These are phyloP conservation scores for Bellardia pandia DNA, from an alignment of 2,888 invertebrate genomes.

Conservation along the genomic window DNA sequence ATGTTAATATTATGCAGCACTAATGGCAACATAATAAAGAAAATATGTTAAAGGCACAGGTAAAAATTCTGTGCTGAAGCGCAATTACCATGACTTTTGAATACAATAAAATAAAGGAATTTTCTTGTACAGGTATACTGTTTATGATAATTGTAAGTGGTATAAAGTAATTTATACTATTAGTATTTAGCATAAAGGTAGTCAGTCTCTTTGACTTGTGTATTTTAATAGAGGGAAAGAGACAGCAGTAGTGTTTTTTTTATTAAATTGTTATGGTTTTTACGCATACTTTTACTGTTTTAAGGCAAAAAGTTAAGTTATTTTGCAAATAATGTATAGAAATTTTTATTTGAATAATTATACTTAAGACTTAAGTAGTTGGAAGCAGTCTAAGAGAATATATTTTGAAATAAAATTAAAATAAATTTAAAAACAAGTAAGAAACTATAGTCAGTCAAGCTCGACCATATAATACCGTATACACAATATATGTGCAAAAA, in stretches of 20 bases:
- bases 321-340: constrained; percentile 12
- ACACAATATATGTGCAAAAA: too few relatives aligned
- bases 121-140: neutral
- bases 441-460: too few relatives aligned
- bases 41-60: constrained; percentile 49
- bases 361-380: neutral
- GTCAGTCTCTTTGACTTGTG: neutral
- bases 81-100: neutral
- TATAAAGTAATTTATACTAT: constrained; percentile 39
- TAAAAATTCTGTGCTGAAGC: neutral
- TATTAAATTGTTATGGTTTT: constrained; percentile 47
- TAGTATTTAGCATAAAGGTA: constrained; percentile 20
- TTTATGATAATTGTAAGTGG: neutral
- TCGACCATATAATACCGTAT: too few relatives aligned
- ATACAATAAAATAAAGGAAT: constrained; percentile 33
- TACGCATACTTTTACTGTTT: constrained; percentile 40
- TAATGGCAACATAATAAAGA: constrained; percentile 70
- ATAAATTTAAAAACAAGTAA: neutral
- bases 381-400: too few relatives aligned
- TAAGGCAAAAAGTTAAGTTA: constrained; percentile 30
- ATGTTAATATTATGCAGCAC: constrained; percentile 75
- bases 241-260: neutral
- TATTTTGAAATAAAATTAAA: neutral
- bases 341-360: constrained; percentile 52
- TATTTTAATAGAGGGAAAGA: neutral